Percentiles rank a stretch among this genome's conserved stretches.
These are phyloP conservation scores for Haemorhous mexicanus DNA, from an alignment of 2,113 vertebrate species.

Conservation along the genomic window DNA sequence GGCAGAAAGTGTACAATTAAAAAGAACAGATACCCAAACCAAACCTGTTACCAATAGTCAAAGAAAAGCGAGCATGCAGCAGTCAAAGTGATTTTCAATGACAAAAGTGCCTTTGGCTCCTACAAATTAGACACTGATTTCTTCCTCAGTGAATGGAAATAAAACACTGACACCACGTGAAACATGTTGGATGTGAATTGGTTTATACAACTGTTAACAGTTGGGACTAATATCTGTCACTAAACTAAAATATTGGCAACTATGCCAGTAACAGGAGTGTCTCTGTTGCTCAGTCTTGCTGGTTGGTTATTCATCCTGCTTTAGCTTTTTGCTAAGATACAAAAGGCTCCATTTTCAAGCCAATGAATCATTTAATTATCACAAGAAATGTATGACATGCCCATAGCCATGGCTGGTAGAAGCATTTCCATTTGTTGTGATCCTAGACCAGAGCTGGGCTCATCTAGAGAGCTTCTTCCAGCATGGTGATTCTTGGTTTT, in stretches of 20 bases:
- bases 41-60: background rate
- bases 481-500: background rate
- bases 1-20: background rate
- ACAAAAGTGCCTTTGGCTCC: background rate
- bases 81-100: background rate
- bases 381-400: background rate
- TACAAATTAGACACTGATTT: background rate
- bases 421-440: background rate
- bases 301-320: background rate
- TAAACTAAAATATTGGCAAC: conserved; percentile 27
- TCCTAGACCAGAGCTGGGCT: background rate
- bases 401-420: background rate
- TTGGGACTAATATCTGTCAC: conserved; percentile 3
- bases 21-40: background rate
- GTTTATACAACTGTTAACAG: background rate
- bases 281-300: background rate
- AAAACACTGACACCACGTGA: background rate
- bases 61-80: background rate
- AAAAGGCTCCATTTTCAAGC: background rate
- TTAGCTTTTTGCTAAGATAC: background rate
- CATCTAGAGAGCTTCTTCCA: background rate
- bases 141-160: background rate
- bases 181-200: background rate
- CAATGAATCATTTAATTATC: background rate
- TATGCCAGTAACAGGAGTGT: background rate